Conservation (phyloP, 2,888 invertebrate species). For the Leptopilina myrica region DNA sequence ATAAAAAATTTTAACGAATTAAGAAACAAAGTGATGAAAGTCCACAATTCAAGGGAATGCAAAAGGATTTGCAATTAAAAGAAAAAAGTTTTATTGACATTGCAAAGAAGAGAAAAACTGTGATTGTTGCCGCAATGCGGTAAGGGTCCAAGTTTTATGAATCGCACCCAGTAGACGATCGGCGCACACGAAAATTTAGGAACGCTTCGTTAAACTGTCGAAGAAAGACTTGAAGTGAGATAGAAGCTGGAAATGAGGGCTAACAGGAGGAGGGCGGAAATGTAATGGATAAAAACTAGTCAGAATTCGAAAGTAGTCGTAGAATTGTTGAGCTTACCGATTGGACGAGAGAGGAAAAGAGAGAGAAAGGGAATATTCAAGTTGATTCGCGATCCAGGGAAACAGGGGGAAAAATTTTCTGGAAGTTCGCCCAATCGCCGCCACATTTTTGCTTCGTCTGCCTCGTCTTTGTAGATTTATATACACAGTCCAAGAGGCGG, state of each 20-base stretch:
- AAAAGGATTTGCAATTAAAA: not conserved
- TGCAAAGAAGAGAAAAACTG: too few relatives aligned
- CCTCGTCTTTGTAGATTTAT: constrained; percentile 60
- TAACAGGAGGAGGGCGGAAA: constrained; percentile 52
- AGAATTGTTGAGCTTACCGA: constrained; percentile 48
- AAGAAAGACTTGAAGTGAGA: constrained; percentile 20
- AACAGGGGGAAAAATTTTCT: constrained; percentile 63
- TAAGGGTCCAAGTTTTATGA: constrained; percentile 54
- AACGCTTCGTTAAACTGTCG: constrained; percentile 70
- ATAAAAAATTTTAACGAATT: too few relatives aligned
- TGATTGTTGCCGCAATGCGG: constrained; percentile 41
- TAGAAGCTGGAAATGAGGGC: not conserved
- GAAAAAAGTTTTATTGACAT: not conserved
- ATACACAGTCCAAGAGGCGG: constrained; percentile 37
- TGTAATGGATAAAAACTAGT: constrained; percentile 53
- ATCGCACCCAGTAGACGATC: constrained; percentile 58
- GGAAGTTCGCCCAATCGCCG: constrained; percentile 74
- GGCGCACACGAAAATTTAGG: constrained; percentile 63
- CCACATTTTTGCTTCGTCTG: constrained; percentile 68
- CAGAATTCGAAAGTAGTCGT: constrained; percentile 52
- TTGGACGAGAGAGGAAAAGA: constrained; percentile 43
- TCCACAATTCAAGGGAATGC: too few relatives aligned
- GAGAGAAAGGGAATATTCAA: constrained; percentile 48
- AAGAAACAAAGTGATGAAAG: too few relatives aligned
- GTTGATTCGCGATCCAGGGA: constrained; percentile 48